These are phyloP conservation scores for Chromis chromis DNA, from an alignment of 2,797 vertebrate species.

Conservation along the genomic window DNA sequence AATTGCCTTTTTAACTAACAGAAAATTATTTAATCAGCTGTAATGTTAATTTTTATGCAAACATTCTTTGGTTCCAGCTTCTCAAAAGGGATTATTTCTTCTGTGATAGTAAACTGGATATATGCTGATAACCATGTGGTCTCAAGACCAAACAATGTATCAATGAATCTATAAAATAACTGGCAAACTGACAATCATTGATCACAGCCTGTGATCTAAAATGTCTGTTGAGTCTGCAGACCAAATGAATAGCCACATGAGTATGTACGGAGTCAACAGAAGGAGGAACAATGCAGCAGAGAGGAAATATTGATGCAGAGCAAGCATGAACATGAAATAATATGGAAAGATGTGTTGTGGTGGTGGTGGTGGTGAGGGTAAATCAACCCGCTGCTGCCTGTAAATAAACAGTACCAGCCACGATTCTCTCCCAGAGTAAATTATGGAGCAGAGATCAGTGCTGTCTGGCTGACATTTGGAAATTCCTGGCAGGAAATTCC, in stretches of 20 bases:
- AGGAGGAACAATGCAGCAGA: constrained; percentile 9
- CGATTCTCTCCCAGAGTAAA: constrained; percentile 53
- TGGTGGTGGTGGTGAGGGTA: constrained; percentile 17
- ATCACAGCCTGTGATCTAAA: background rate
- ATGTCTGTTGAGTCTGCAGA: constrained; percentile 4
- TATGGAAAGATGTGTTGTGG: constrained; percentile 31
- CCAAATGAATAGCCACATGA: background rate
- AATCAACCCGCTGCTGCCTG: constrained; percentile 37
- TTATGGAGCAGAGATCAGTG: constrained; percentile 56
- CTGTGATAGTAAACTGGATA: background rate
- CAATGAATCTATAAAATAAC: constrained; percentile 3
- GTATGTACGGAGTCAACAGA: background rate
- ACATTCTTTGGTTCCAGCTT: too few species aligned
- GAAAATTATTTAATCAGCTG: background rate
- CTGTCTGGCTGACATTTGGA: constrained; percentile 69
- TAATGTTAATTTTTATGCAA: background rate
- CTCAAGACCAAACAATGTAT: background rate
- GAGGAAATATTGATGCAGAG: constrained; percentile 21
- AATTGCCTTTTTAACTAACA: background rate
- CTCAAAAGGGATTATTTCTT: background rate
- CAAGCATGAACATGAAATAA: constrained; percentile 28
- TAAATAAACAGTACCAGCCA: constrained; percentile 61
- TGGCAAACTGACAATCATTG: background rate
- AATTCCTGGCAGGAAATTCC: constrained; percentile 77
- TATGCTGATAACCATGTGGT: background rate